A percentile compares a stretch with the other conserved stretches of the same genome.
Conservation (phyloP, 2,888 invertebrate genomes). For the Drosophila cracens region DNA sequence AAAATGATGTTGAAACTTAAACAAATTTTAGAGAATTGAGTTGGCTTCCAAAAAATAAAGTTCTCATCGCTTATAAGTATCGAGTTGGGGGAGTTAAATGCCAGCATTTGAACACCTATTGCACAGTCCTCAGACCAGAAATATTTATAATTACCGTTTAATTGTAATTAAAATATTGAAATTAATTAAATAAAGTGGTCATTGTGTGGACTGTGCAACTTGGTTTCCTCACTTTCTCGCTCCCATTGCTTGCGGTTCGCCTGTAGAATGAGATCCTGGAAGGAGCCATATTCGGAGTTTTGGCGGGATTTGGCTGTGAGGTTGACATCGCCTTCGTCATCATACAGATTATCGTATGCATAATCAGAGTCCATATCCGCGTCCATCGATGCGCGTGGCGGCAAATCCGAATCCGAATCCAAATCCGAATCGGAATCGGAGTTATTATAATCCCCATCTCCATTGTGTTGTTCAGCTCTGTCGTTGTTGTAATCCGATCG, state of each 20-base stretch:
- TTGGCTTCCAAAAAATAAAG: not conserved
- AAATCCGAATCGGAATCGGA: constrained; percentile 8
- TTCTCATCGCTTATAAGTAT: not conserved
- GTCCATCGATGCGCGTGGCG: constrained; percentile 16
- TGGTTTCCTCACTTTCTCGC: constrained; percentile 71
- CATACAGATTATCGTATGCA: constrained; percentile 76
- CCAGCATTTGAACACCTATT: constrained; percentile 70
- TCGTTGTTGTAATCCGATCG: constrained; percentile 29
- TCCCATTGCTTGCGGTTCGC: constrained; percentile 74
- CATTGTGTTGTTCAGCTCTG: constrained; percentile 25
- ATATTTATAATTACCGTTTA: not conserved
- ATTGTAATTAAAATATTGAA: not conserved
- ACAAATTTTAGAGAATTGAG: not conserved
- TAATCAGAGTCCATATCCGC: constrained; percentile 64
- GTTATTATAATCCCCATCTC: constrained; percentile 51
- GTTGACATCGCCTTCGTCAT: constrained; percentile 74
- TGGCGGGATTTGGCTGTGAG: constrained; percentile 66
- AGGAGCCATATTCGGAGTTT: constrained; percentile 75
- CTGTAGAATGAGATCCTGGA: constrained; percentile 79
- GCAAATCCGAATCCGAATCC: constrained; percentile 32
- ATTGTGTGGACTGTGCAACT: constrained; percentile 55
- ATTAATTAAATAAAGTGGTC: constrained; percentile 64
- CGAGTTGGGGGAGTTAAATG: constrained; percentile 52
- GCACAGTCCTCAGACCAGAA: constrained; percentile 33
- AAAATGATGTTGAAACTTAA: constrained; percentile 20